phyloP scores from a whole-genome alignment of 2,888 invertebrate species.

The Drosophila acutilabella region DNA sequence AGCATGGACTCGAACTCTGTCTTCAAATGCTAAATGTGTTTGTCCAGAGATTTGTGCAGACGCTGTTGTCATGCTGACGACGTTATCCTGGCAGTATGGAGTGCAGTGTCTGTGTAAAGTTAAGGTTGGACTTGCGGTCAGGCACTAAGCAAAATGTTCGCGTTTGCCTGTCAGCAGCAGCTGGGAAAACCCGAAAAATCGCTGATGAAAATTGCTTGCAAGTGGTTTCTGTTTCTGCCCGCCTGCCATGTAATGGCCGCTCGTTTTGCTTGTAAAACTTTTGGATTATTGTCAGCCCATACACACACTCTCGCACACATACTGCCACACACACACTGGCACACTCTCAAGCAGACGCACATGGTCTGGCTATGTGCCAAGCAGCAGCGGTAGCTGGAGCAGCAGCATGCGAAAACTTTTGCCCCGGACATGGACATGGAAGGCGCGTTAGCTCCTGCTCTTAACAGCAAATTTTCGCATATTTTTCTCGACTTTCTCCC shows the following conservation, averaged over 20 bases:
- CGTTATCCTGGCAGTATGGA: conserved; percentile 18
- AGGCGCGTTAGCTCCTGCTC: conserved; percentile 55
- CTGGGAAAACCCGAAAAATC: conserved; percentile 49
- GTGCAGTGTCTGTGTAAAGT: not conserved
- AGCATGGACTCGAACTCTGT: conserved; percentile 44
- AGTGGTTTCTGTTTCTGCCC: conserved; percentile 77
- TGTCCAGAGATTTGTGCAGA: conserved; percentile 52
- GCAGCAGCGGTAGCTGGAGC: conserved; percentile 37
- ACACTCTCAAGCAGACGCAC: conserved; percentile 25
- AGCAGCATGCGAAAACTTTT: conserved; percentile 49
- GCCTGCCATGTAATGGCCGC: conserved; percentile 72
- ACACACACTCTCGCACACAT: conserved; percentile 26
- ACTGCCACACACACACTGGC: conserved; percentile 17
- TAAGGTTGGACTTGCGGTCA: conserved; percentile 52
- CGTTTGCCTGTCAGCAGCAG: conserved; percentile 67
- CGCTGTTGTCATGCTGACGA: conserved; percentile 57
- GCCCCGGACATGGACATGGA: conserved; percentile 56
- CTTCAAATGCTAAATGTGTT: conserved; percentile 57
- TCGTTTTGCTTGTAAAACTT: conserved; percentile 80
- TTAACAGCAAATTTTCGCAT: conserved; percentile 76
- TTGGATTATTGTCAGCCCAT: conserved; percentile 77
- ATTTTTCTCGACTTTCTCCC: conserved; percentile 59
- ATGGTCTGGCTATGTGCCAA: conserved; percentile 69
- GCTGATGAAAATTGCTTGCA: conserved; percentile 79
- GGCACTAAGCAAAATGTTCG: conserved; percentile 67